Base-by-base conservation (phyloP, 2,113 vertebrate genomes). In the Hemichromis elongatus region DNA sequence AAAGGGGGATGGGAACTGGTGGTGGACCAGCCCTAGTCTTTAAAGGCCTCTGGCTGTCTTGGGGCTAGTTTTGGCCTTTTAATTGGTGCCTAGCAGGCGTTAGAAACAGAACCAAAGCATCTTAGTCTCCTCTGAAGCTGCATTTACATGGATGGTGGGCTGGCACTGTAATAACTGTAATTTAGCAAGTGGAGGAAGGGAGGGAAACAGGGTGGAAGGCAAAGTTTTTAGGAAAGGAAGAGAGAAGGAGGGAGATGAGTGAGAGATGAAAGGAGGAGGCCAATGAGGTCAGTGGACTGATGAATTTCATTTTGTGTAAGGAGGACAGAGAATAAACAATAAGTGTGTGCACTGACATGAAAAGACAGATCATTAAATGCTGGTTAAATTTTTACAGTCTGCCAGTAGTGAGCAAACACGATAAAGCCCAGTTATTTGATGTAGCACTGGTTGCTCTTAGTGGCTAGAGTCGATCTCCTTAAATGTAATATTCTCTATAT, bases 91-190 rank as follows among this genome's bases (percentile, higher is more conserved):
- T 84, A 55, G 88, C 81, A 90, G 87, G 90, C 68, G 82, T 89
- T 90, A 90, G 86, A 86, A 90, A 88, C 87, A 85, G 88, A 89
- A 82, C 66, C 47, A 73, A 82, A 83, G 82, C 85, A 79, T 82
- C 61, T 88, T 77, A 75, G 26, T 16, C 75, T 89, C 82, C 37
- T 91, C 84, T 81, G 70, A 89, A 89, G 89, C 88, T 87, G 80
- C 84, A 79, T 91, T 93, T 89, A 86, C 85, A 86, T 84, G 53
- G 83, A 89, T 90, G 91, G 92, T 83, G 89, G 92, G 85, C 82
- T 91, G 93, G 88, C 86, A 77, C 82, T 2, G 57, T 94, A 94
- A 95, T 95, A 78, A 93, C 92, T 93, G 89, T 95, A 92, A 94
- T 95, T 95, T 88, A 86, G 82, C 77, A 63, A 88, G 79, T 18